Conservation (phyloP, 2,113 vertebrate genomes). For the Rhabdomys dilectus region DNA sequence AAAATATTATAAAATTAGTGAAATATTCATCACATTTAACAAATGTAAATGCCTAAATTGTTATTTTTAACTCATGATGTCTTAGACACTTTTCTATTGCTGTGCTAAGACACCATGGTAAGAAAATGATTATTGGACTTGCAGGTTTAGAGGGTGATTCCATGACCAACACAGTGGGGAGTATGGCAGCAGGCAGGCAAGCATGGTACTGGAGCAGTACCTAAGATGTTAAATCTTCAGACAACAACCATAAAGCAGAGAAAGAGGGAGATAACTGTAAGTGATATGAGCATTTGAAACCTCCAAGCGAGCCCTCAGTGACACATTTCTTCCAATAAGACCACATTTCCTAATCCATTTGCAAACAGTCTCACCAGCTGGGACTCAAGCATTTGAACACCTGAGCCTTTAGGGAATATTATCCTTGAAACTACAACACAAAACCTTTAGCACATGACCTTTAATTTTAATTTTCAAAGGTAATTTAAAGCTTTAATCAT, state of each 20-base stretch:
- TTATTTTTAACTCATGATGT: neutral
- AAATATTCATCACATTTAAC: neutral
- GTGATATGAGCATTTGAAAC: neutral
- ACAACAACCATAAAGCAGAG: neutral
- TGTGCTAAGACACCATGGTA: neutral
- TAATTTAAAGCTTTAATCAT: neutral
- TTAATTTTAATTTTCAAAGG: neutral
- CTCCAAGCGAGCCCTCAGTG: neutral
- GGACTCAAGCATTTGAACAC: neutral
- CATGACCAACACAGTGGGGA: neutral
- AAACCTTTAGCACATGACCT: neutral
- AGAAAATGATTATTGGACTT: neutral
- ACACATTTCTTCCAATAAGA: neutral
- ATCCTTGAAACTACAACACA: too few species aligned
- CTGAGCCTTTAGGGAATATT: neutral
- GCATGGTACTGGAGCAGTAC: neutral
- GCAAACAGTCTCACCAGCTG: neutral
- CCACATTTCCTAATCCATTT: neutral
- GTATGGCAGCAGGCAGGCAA: neutral
- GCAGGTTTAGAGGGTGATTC: neutral
- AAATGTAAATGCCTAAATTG: neutral
- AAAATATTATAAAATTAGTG: constrained; percentile 2
- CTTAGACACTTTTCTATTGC: neutral
- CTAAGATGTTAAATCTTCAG: neutral
- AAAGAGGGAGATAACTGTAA: neutral